Evolutionary conservation across 2,797 vertebrate species (phyloP).

Genomic region (Pangasius krempfi): DNA sequence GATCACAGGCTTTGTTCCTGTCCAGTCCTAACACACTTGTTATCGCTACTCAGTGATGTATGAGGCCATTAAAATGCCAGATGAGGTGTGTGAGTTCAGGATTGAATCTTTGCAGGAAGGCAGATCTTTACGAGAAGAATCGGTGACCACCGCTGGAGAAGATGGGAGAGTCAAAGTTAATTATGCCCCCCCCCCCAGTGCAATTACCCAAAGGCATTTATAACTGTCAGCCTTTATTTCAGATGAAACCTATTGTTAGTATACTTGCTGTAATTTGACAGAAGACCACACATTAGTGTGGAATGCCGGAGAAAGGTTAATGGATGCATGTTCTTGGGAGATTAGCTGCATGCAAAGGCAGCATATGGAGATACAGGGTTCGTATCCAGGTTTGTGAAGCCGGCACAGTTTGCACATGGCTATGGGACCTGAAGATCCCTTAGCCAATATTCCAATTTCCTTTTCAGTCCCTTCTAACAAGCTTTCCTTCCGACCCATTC

Average conservation of each 20-base stretch:
- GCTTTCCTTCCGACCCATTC: not conserved
- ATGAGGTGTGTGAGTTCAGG: not conserved
- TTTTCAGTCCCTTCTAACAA: not conserved
- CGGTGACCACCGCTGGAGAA: not conserved
- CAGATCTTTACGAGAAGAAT: not conserved
- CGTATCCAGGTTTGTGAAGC: not conserved
- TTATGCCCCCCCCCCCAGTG: not conserved
- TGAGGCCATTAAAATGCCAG: constrained; percentile 21
- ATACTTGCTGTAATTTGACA: constrained; percentile 4
- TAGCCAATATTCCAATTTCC: not conserved
- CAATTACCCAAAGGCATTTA: constrained; percentile 1
- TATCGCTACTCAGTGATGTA: not conserved
- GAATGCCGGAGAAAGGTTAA: not conserved
- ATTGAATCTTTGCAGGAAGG: not conserved
- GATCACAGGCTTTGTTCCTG: not conserved
- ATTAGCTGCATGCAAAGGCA: not conserved
- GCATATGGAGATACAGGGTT: not conserved
- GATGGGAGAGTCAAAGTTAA: not conserved
- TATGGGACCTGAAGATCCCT: not conserved
- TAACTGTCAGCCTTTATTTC: constrained; percentile 7
- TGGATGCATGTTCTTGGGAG: not conserved
- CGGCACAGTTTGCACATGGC: not conserved
- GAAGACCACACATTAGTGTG: not conserved
- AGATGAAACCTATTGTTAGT: not conserved
- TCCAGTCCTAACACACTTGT: not conserved